Base-by-base conservation (phyloP, 2,888 invertebrate genomes). In the Polydrusus pterygomalis region DNA sequence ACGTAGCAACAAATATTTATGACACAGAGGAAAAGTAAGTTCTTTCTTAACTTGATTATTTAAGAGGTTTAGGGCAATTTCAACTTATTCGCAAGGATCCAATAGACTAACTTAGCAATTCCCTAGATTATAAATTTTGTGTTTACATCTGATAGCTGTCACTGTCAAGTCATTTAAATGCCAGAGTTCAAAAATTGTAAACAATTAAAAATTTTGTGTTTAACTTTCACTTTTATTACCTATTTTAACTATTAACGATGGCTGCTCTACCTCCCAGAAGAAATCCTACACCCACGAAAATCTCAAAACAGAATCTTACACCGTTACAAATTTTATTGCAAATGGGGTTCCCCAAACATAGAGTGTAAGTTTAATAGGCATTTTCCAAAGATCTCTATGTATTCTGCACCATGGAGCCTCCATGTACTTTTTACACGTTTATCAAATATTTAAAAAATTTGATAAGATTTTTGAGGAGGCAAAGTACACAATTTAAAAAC, bases 291-390 rank as follows among this genome's bases (percentile, higher is more conserved):
- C 92, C 93, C 10, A 92, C 92, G 76, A 93, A 92, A 88, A 91
- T 92, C 81, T 92, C 91, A 9, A 94, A 93, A 87, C 93, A 93
- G 86, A 91, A 93, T 87, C 88, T 92, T 78, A 92, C 93, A 49
- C 95, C 96, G 6, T 88, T 96, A 80, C 94, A 96, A 89, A 95
- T 94, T 72, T 89, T 97, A 45, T 88, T 96, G 79, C 96, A 96
- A 88, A 94, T 97, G 93, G 97, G 97, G 43, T 96, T 97, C 88
- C 93, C 95, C 5, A 94, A 93, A 88, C 93, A 95, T 83, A 91
- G 96, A 89, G 96, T 95, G 96, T 97, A 91, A 92, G 95, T 92
- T 78, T 72, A 25, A 25, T 25, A 25, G 5, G 5, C 25, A 25
- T 64, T 62, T 30, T 30, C 30, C 7, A 30, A 30, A 30, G 5